Conservation (phyloP, 2,797 vertebrate species). For the Typhlichthys eigenmanni region DNA sequence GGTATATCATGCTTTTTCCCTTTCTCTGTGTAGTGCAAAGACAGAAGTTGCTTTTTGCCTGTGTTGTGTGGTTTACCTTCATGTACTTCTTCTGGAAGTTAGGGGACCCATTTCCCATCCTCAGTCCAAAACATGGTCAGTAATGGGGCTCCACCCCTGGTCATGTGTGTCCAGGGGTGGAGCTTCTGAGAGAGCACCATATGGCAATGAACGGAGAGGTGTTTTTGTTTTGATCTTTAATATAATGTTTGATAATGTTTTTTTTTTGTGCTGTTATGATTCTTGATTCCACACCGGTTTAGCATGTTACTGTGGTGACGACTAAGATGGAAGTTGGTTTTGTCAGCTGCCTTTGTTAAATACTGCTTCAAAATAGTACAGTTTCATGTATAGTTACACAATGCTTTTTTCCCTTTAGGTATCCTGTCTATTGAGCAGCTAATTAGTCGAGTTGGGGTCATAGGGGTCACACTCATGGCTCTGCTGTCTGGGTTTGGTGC, state of each 20-base stretch:
- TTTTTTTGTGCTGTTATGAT: background rate
- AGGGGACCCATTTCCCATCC: conserved; percentile 96
- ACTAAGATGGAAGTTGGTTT: too few species aligned
- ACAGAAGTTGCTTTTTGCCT: conserved; percentile 91
- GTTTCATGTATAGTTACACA: background rate
- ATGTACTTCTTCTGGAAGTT: conserved; percentile 99
- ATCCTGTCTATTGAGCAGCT: conserved; percentile 98
- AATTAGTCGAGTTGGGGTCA: conserved; percentile 96
- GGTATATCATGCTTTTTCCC: conserved; percentile 4
- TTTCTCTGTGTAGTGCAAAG: conserved; percentile 82
- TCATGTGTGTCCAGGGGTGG: too few species aligned
- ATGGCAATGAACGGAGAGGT: too few species aligned
- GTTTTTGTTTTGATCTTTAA: background rate
- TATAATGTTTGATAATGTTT: background rate
- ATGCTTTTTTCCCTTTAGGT: conserved; percentile 70
- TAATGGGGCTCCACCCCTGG: too few species aligned
- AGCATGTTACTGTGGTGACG: too few species aligned
- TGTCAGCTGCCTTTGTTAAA: too few species aligned
- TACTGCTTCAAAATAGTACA: background rate
- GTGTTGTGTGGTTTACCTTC: conserved; percentile 95
- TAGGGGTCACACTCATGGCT: conserved; percentile 97
- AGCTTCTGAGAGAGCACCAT: too few species aligned
- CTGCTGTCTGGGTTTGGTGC: conserved; percentile 97
- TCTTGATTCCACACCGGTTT: too few species aligned
- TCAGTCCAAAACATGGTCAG: conserved; percentile 97